Evolutionary conservation across 2,113 vertebrate species (phyloP), one percentile per base, ranked within the genome.

Genomic region (Eleginops maclovinus): DNA sequence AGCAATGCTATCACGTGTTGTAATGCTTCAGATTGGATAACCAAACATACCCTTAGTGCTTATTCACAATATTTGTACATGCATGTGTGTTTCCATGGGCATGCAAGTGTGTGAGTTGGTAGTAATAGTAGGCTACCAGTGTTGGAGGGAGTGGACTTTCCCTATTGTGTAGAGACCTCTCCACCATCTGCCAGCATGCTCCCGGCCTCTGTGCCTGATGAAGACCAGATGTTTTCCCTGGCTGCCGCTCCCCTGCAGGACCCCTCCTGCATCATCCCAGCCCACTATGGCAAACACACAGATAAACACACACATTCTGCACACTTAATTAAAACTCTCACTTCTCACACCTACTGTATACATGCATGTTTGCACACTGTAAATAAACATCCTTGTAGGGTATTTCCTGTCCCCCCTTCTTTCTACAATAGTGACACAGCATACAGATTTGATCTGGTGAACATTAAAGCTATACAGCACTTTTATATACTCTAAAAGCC

Each of bases 221-320:
- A 92, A 89, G 83, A 89, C 81, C 93, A 93, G 92, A 93, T 94
- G 92, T 94, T 93, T 87, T 91, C 91, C 89, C 89, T 88, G 84
- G 82, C 88, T 88, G 70, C 79, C 7, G 68, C 63, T 77, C 62
- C 86, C 84, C 84, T 89, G 77, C 75, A 92, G 86, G 88, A 88
- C 88, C 83, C 84, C 78, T 87, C 77, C 89, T 77, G 79, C 84
- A 83, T 88, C 83, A 81, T 78, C 77, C 26, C 86, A 60, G 77
- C 85, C 77, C 77, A 87, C 83, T 83, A 79, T 79, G 60, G 86
- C 83, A 66, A 65, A 79, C 76, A 73, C 75, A 54, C 73, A 84
- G 60, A 83, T 68, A 87, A 86, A 84, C 81, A 72, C 75, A 76
- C 74, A 81, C 68, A 62, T 17, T n/a, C 70, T 41, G 26, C 61